A percentile compares a stretch with the other conserved stretches of the same genome.
phyloP scores from a whole-genome alignment of 2,888 invertebrate genomes.

The Psylliodes chrysocephalus region DNA sequence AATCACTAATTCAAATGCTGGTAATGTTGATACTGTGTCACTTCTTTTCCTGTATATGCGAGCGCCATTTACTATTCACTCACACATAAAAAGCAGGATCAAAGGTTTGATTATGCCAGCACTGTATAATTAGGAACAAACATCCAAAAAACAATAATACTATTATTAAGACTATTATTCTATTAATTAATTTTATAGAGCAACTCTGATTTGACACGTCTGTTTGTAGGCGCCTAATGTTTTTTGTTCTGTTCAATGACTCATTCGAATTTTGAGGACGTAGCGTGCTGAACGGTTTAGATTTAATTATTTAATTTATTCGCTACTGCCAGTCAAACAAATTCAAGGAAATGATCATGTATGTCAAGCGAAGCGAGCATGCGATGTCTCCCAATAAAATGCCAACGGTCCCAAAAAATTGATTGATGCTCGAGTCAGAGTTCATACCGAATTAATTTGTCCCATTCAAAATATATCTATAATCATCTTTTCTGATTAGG shows the following conservation, averaged over 20 bases:
- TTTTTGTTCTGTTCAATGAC: background rate
- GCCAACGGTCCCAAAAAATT: background rate
- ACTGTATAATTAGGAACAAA: too few species aligned
- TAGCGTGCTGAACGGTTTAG: background rate
- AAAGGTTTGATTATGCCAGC: too few species aligned
- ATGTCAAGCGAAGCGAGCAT: background rate
- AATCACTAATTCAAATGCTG: too few species aligned
- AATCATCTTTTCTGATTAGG: too few species aligned
- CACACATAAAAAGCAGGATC: too few species aligned
- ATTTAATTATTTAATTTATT: slow-evolving; percentile 6
- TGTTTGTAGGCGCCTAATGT: background rate
- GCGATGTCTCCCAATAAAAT: background rate
- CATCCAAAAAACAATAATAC: too few species aligned
- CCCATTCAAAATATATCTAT: background rate
- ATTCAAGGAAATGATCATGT: background rate
- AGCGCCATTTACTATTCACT: too few species aligned
- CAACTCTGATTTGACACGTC: too few species aligned
- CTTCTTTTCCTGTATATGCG: too few species aligned
- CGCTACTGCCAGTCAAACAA: background rate
- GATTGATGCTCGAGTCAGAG: background rate
- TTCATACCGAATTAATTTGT: background rate
- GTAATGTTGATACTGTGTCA: too few species aligned
- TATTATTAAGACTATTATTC: too few species aligned
- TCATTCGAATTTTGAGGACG: background rate
- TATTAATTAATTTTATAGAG: too few species aligned